These are phyloP conservation scores for Elgaria multicarinata DNA, from an alignment of 2,113 vertebrate genomes.

Conservation along the genomic window DNA sequence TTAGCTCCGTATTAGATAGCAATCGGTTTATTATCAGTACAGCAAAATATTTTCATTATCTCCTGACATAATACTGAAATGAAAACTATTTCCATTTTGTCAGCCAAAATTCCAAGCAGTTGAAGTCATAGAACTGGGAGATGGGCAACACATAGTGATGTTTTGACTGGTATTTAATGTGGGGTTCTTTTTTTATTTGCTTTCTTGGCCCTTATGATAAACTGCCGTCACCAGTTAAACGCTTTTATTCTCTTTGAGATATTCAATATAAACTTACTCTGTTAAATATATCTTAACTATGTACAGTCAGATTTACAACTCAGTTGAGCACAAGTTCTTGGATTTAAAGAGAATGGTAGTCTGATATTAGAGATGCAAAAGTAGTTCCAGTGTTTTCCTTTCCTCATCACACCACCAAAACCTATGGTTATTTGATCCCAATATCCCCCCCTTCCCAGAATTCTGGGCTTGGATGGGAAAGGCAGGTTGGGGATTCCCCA, in stretches of 20 bases:
- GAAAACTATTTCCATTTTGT: constrained; percentile 66
- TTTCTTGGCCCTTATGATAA: not conserved
- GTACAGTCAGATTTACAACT: not conserved
- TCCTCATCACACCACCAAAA: not conserved
- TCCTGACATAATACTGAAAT: constrained; percentile 59
- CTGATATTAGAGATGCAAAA: not conserved
- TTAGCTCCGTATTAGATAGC: constrained; percentile 67
- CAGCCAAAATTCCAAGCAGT: not conserved
- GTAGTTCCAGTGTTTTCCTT: not conserved
- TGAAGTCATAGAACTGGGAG: not conserved
- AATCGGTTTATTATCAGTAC: constrained; percentile 56
- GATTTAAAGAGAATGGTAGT: not conserved
- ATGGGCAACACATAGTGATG: not conserved
- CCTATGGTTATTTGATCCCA: not conserved
- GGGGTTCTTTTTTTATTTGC: not conserved
- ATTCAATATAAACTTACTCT: not conserved
- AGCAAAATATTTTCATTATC: constrained; percentile 54
- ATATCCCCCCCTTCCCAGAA: not conserved
- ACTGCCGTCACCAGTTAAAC: not conserved
- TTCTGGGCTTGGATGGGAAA: not conserved
- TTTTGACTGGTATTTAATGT: not conserved
- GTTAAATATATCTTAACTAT: not conserved
- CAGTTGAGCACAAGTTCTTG: not conserved
- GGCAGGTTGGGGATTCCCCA: not conserved
- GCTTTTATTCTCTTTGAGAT: not conserved